phyloP scores from a whole-genome alignment of 2,797 vertebrate species.

The Novumbra hubbsi region DNA sequence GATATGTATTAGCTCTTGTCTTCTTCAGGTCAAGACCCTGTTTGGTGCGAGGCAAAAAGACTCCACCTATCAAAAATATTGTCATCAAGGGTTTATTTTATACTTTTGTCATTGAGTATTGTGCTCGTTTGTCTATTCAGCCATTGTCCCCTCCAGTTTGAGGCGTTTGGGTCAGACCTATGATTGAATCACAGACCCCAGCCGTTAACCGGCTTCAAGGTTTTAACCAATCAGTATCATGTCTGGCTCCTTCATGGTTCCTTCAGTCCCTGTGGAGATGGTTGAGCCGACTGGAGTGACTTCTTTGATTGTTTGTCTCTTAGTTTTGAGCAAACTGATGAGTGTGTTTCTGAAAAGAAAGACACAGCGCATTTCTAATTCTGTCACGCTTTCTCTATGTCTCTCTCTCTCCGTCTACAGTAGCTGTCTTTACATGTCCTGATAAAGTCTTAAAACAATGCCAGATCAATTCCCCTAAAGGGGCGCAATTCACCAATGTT shows the following conservation, averaged over 20 bases:
- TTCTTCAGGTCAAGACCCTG: not conserved
- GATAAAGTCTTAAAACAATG: conserved; percentile 55
- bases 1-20: not conserved
- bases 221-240: conserved; percentile 60
- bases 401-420: conserved; percentile 3
- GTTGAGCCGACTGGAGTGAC: conserved; percentile 23
- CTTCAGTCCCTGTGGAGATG: conserved; percentile 30
- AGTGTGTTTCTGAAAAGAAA: conserved; percentile 30
- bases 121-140: not conserved
- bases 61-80: not conserved
- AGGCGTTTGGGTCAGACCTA: not conserved
- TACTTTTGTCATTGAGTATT: not conserved
- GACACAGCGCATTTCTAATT: conserved; percentile 42
- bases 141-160: not conserved
- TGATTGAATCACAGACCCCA: not conserved
- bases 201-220: conserved; percentile 54
- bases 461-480: conserved; percentile 45
- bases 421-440: conserved; percentile 29
- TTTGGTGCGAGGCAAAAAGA: not conserved
- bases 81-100: not conserved
- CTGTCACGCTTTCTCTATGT: conserved; percentile 14
- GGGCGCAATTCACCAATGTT: conserved; percentile 63
- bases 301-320: conserved; percentile 48
- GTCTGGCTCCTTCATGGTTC: conserved; percentile 26
- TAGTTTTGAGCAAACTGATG: conserved; percentile 41